Evolutionary conservation across 2,113 vertebrate genomes (phyloP), one percentile per base, ranked within the genome.

Genomic region (Tetraodon nigroviridis): DNA sequence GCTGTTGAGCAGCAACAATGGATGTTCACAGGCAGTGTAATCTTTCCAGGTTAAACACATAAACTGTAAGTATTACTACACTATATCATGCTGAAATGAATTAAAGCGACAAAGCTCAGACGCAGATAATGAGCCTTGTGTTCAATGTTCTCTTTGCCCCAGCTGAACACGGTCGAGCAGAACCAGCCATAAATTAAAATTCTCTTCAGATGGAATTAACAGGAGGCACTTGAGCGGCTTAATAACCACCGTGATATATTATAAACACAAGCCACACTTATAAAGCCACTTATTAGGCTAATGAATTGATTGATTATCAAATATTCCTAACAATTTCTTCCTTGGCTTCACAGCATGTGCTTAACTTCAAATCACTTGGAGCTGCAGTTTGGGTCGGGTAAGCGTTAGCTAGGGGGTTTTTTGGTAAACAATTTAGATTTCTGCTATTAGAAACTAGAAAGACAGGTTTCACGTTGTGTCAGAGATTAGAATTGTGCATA

Each of bases 161-260:
- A 67, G 51, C 78, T 46, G 58, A 58, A 70, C 3, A 42, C 60
- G 66, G 65, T 67, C 3, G 18, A 53, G 64, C 55, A 58, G 61
- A 76, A 64, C 67, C 8, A 19, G 51, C 58, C 51, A 18, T 52
- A 59, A 61, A 78, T 67, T 29, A 70, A 66, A 32, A 56, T 15
- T 47, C 47, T 64, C 61, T 61, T 62, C 56, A 57, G 19, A 58
- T 64, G 58, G 58, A 76, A 52, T 57, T 62, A 71, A 63, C 57
- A 65, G 37, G 42, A 55, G 44, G 24, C 57, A 59, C 63, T 73
- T 24, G 42, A 59, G 55, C 61, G 32, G 58, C 52, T 57, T 69
- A 59, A 29, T 61, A 67, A 69, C 55, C 41, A 27, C 40, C 42
- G 2, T 72, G 51, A 66, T 64, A 3, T 51, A 74, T 64, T 50